A percentile compares a stretch with the other conserved stretches of the same genome.
phyloP scores from a whole-genome alignment of 2,113 vertebrate genomes.

The Neodontobutis hainanensis region DNA sequence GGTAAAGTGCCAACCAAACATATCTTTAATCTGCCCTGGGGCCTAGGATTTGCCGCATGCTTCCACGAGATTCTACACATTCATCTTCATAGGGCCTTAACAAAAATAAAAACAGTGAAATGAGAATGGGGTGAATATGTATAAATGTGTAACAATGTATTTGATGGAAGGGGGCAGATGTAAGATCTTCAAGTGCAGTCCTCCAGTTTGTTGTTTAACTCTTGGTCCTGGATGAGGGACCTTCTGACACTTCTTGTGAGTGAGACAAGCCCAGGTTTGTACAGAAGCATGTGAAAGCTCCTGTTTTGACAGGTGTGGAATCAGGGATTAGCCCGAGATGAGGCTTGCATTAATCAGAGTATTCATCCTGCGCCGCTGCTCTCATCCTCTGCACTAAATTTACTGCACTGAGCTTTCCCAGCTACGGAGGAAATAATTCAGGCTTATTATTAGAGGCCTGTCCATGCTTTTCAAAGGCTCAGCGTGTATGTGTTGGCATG shows the following conservation, averaged over 20 bases:
- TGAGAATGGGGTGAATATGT: not conserved
- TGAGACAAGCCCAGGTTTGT: conserved; percentile 46
- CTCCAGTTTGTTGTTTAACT: not conserved
- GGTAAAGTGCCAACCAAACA: conserved; percentile 48
- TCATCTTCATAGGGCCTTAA: not conserved
- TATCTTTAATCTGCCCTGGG: conserved; percentile 45
- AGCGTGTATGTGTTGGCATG: conserved; percentile 8
- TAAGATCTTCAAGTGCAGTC: not conserved
- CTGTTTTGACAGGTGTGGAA: conserved; percentile 77
- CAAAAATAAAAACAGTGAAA: not conserved
- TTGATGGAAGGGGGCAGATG: not conserved
- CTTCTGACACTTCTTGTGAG: conserved; percentile 23
- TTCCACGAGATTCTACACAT: conserved; percentile 14
- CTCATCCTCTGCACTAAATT: conserved; percentile 58
- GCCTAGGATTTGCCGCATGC: conserved; percentile 39
- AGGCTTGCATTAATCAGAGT: conserved; percentile 65
- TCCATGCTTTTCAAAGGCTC: conserved; percentile 34
- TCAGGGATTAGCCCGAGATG: conserved; percentile 65
- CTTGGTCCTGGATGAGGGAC: conserved; percentile 7
- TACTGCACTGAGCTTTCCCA: conserved; percentile 38
- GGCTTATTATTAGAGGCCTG: conserved; percentile 44
- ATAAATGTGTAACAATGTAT: conserved; percentile 3
- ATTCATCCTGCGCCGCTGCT: conserved; percentile 47
- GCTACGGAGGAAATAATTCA: conserved; percentile 23
- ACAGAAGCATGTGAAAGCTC: conserved; percentile 48